Conservation (phyloP, 1,140 invertebrate species). For the Aphidius ervi region DNA sequence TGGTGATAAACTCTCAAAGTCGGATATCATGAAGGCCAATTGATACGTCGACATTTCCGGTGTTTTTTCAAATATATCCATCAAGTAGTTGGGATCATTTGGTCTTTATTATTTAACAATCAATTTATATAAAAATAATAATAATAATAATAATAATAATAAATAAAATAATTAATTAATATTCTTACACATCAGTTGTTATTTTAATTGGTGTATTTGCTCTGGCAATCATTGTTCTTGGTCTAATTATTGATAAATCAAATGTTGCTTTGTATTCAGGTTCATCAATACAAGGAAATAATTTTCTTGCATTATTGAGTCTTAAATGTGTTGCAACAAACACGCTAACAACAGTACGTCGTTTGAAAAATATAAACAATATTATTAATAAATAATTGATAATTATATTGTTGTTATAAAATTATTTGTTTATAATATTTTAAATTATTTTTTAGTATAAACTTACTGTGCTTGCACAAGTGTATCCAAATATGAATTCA, state of each 20-base stretch:
- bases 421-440: neutral
- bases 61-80: conserved; percentile 68
- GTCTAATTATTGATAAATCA: conserved; percentile 61
- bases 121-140: neutral
- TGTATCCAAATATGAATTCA: conserved; percentile 55
- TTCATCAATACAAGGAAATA: conserved; percentile 94
- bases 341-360: conserved; percentile 45
- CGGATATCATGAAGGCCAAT: conserved; percentile 75
- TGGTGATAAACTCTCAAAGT: conserved; percentile 56
- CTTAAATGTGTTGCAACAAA: conserved; percentile 74
- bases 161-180: conserved; percentile 4
- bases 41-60: conserved; percentile 82
- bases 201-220: conserved; percentile 62
- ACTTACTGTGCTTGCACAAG: conserved; percentile 52
- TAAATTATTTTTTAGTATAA: neutral
- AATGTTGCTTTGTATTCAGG: conserved; percentile 76
- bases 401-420: neutral
- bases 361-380: conserved; percentile 11
- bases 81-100: conserved; percentile 53
- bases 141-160: conserved; percentile 21
- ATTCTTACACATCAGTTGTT: conserved; percentile 60
- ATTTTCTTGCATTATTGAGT: conserved; percentile 73
- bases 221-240: conserved; percentile 57
- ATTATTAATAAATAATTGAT: neutral
- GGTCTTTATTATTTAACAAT: conserved; percentile 29